Evolutionary conservation across 2,888 invertebrate species (phyloP).

Genomic region (Xestoiulus laeticollis): DNA sequence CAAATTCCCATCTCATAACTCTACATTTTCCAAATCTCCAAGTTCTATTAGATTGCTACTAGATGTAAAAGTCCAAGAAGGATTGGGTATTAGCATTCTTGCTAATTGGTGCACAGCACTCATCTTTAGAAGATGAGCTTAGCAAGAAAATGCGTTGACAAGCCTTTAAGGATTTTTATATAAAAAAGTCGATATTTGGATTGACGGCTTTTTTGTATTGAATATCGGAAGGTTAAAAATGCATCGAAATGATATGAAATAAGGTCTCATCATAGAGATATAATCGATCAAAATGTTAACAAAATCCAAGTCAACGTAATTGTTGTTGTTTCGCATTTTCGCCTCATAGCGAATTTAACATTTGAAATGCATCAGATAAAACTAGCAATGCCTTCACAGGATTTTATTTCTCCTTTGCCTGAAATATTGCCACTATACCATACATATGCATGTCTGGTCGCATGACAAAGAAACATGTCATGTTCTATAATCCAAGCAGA

Average conservation of each 20-base stretch:
- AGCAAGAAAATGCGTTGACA: constrained; percentile 5
- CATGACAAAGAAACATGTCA: constrained; percentile 31
- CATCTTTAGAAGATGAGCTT: not conserved
- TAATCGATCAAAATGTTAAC: not conserved
- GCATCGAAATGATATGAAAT: not conserved
- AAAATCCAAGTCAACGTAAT: constrained; percentile 7
- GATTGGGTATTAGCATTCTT: not conserved
- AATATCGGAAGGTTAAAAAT: constrained; percentile 18
- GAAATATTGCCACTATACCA: not conserved
- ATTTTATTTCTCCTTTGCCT: not conserved
- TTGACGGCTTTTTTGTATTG: constrained; percentile 8
- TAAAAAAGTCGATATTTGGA: not conserved
- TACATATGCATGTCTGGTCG: not conserved
- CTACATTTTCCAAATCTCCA: no score
- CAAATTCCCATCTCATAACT: no score
- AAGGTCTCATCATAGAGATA: not conserved
- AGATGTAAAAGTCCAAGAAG: no score
- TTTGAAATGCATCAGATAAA: not conserved
- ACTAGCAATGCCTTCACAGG: not conserved
- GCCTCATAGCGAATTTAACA: not conserved
- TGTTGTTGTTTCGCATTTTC: not conserved
- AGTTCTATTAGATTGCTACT: no score
- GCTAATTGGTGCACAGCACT: not conserved
- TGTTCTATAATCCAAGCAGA: not conserved
- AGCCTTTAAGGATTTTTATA: not conserved